Percentiles rank a stretch among this genome's conserved stretches.
Evolutionary conservation across 2,113 vertebrate genomes (phyloP).

Genomic region (Oreochromis tanganicae): DNA sequence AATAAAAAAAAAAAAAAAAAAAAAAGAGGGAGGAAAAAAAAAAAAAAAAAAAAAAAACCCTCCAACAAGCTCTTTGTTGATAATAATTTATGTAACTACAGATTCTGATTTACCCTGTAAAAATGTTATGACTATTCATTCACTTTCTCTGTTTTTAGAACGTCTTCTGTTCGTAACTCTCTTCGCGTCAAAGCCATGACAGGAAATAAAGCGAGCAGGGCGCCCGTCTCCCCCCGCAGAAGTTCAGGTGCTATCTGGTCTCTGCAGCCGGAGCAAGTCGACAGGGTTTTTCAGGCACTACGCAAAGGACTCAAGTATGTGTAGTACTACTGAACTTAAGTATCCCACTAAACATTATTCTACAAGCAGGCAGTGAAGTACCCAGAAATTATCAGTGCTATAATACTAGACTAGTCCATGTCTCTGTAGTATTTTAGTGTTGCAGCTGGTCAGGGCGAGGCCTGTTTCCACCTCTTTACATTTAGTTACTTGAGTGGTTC

Average conservation of each 20-base stretch:
- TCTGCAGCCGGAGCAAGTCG: slow-evolving; percentile 85
- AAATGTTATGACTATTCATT: neutral
- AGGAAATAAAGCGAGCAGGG: slow-evolving; percentile 70
- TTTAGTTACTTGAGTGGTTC: neutral
- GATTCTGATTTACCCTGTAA: neutral
- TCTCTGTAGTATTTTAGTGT: neutral
- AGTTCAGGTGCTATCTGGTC: slow-evolving; percentile 65
- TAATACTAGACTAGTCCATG: neutral
- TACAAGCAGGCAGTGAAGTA: neutral
- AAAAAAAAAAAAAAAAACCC: too few relatives aligned
- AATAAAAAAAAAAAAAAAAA: too few relatives aligned
- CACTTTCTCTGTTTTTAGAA: slow-evolving; percentile 20
- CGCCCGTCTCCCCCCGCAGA: slow-evolving; percentile 71
- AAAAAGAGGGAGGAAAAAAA: too few relatives aligned
- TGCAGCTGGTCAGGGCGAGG: neutral
- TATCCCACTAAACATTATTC: neutral
- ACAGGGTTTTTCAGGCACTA: slow-evolving; percentile 85
- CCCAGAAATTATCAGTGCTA: neutral
- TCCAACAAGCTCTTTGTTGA: too few relatives aligned
- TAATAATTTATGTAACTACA: neutral
- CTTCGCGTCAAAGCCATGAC: slow-evolving; percentile 73
- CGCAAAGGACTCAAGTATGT: slow-evolving; percentile 89
- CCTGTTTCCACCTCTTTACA: neutral
- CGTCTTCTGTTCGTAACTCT: slow-evolving; percentile 70
- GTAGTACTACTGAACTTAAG: neutral